These are phyloP conservation scores for Rallus limicola DNA, from an alignment of 2,113 vertebrate species.

Conservation along the genomic window DNA sequence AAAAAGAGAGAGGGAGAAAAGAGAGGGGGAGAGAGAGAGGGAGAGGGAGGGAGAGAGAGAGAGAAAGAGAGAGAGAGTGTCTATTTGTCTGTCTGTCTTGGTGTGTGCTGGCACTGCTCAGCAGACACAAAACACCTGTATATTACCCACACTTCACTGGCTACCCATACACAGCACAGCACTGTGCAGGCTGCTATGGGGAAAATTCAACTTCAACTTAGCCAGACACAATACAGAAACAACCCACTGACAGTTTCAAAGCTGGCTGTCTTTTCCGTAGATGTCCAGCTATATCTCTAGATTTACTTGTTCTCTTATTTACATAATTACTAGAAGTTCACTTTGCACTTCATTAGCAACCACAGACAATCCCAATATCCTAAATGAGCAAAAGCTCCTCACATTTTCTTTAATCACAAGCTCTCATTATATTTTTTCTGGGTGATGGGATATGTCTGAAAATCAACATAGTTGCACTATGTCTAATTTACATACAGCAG, in stretches of 20 bases:
- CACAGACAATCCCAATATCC: neutral
- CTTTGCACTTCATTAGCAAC: constrained; percentile 1
- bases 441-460: neutral
- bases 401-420: neutral
- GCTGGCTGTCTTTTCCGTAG: neutral
- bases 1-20: too few relatives aligned
- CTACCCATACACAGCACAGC: neutral
- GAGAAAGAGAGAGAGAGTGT: too few relatives aligned
- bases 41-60: too few relatives aligned
- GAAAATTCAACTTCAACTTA: neutral
- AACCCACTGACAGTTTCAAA: neutral
- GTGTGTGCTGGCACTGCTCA: neutral
- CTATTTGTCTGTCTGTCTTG: too few relatives aligned
- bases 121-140: neutral
- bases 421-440: neutral
- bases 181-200: neutral
- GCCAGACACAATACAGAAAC: neutral
- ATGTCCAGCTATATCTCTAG: neutral
- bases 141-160: too few relatives aligned
- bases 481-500: neutral
- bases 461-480: neutral
- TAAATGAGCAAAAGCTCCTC: neutral
- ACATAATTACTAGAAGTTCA: neutral
- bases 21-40: too few relatives aligned
- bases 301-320: neutral